Conservation (phyloP, 2,113 vertebrate genomes). For the Lampris megalopsis region DNA sequence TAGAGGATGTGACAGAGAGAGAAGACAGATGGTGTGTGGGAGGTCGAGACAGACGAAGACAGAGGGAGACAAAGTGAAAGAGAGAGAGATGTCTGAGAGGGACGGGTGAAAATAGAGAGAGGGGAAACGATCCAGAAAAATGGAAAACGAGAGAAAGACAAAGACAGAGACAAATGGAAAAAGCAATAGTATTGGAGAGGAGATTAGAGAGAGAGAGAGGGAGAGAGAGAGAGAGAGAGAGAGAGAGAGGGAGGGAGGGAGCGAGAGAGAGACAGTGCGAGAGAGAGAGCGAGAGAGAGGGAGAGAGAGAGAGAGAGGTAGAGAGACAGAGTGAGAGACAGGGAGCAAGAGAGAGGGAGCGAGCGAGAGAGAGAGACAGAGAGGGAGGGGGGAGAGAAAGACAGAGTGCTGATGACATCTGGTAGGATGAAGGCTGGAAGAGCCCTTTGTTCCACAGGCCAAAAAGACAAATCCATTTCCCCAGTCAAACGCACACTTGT, state of each 20-base stretch:
- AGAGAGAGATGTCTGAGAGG: neutral
- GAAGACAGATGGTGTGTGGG: neutral
- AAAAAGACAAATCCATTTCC: conserved; percentile 8
- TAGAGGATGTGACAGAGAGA: neutral
- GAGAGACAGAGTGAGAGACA: neutral
- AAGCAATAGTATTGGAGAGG: too few species aligned
- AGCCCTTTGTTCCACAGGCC: conserved; percentile 1
- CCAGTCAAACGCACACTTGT: neutral
- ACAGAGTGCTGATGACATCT: conserved; percentile 3
- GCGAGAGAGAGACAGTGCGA: neutral
- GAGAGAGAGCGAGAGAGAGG: neutral
- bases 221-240: conserved; percentile 6
- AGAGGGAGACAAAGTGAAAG: conserved; percentile 14
- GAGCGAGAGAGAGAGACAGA: neutral
- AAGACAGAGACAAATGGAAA: neutral
- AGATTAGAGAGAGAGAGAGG: conserved; percentile 1
- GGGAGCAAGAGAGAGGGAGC: neutral
- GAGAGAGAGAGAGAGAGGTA: neutral
- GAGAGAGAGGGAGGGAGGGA: conserved; percentile 11
- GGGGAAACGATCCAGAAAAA: conserved; percentile 4
- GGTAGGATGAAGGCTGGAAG: neutral
- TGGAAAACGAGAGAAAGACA: neutral
- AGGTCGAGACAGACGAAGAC: neutral
- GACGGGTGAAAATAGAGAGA: neutral
- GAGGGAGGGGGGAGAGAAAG: neutral